Evolutionary conservation across 2,113 vertebrate genomes (phyloP).

Genomic region (Lasiurus cinereus): DNA sequence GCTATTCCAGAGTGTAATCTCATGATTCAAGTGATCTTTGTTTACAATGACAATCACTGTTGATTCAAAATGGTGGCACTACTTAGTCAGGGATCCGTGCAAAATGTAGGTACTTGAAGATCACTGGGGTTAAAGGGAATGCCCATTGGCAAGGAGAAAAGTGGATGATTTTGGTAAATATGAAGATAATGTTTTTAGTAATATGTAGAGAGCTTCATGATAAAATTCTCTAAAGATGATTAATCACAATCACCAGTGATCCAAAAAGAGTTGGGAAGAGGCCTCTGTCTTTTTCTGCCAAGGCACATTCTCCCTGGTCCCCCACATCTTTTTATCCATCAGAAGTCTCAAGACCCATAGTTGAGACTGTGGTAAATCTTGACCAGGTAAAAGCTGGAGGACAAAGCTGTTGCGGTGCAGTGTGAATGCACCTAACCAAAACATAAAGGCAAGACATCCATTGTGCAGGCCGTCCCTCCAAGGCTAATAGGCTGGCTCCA

Average conservation of each 20-base stretch:
- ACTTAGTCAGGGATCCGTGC: background rate
- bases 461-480: background rate
- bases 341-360: background rate
- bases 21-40: background rate
- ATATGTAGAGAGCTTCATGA: conserved; percentile 28
- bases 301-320: conserved; percentile 63
- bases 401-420: background rate
- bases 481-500: background rate
- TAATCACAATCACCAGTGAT: conserved; percentile 40
- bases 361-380: background rate
- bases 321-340: background rate
- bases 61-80: conserved; percentile 21
- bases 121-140: background rate
- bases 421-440: background rate
- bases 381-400: background rate
- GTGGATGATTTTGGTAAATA: conserved; percentile 27
- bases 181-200: conserved; percentile 41
- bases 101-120: background rate
- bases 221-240: conserved; percentile 48
- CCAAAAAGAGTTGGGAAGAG: conserved; percentile 2
- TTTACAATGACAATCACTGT: background rate
- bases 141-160: background rate
- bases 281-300: conserved; percentile 48
- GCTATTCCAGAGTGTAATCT: background rate
- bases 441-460: background rate